A percentile compares a stretch with the other conserved stretches of the same genome.
Evolutionary conservation across 2,888 invertebrate species (phyloP).

Genomic region (Crocallis elinguaria): DNA sequence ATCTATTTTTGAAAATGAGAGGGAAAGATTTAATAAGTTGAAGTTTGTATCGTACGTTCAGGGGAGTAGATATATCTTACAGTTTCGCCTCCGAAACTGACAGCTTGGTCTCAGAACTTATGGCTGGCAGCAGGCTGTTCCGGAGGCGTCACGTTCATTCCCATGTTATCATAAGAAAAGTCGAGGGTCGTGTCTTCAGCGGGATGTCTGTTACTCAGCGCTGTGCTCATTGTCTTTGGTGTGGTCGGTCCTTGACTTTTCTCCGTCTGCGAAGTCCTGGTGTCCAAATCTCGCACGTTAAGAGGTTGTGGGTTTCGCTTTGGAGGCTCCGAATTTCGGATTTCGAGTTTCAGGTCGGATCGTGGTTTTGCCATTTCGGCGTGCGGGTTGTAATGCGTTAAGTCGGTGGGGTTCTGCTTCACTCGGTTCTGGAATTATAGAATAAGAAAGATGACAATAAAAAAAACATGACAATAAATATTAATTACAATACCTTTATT

Average conservation of each 20-base stretch:
- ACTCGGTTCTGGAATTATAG: conserved; percentile 69
- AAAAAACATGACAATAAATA: too few species aligned
- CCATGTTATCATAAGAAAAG: conserved; percentile 92
- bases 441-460: not conserved
- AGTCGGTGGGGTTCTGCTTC: conserved; percentile 71
- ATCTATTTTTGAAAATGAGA: too few species aligned
- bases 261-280: conserved; percentile 72
- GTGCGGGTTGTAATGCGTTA: conserved; percentile 79
- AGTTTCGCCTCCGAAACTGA: conserved; percentile 51
- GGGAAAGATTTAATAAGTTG: not conserved
- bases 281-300: conserved; percentile 69
- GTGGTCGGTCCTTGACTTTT: conserved; percentile 85
- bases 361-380: conserved; percentile 75
- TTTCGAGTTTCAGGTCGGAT: conserved; percentile 72
- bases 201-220: conserved; percentile 88
- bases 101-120: conserved; percentile 63
- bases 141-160: conserved; percentile 88
- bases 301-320: conserved; percentile 67
- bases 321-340: conserved; percentile 71
- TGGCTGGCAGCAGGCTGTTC: conserved; percentile 67
- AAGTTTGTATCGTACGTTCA: conserved; percentile 13
- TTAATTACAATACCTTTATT: too few species aligned
- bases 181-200: conserved; percentile 91
- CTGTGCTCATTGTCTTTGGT: conserved; percentile 88
- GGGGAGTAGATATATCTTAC: conserved; percentile 44